Evolutionary conservation across 2,888 invertebrate species (phyloP), one percentile per base, ranked within the genome.

Genomic region (Drosophila affinis): DNA sequence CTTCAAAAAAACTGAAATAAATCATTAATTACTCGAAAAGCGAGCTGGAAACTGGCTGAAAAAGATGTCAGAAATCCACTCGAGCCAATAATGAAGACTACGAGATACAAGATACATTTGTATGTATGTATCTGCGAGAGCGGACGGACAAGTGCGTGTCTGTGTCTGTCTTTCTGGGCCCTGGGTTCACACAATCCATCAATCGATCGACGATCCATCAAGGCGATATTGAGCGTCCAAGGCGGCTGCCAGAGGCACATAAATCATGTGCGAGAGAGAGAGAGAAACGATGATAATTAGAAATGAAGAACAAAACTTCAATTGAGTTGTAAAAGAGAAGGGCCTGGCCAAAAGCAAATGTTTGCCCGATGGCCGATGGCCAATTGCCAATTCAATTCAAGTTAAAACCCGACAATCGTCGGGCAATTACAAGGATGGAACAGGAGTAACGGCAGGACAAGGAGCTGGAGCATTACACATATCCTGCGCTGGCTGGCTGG

Each of bases 61-160:
- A 62, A 87, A 88, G 84, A 88, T 87, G 88, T 88, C 88, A 84
- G 77, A 87, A 77, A 87, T 76, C 76, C 78, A 88, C 77, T 79
- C 72, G 75, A 78, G 76, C 54, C 56, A 74, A 70, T 65, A 62
- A 70, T 73, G 69, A 70, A 60, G 69, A 72, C 71, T 56, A 44
- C 52, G 56, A 64, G 69, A 65, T 64, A 62, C 55, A 55, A 72
- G 14, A 39, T 39, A 39, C 34, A 34, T 34, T 14, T 39, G 39
- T 39, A 39, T 14, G 6, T 34, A 39, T 39, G 14, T 39, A 39
- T 14, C 14, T 14, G 14, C 39, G 14, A 39, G 64, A 70, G 65
- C 72, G 73, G 79, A 72, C 77, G 78, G 75, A 77, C 83, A 85
- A 85, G 83, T 84, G 83, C 80, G 61, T 17, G 32, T 54, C 47